Evolutionary conservation across 2,888 invertebrate genomes (phyloP).

Genomic region (Hermodice carunculata): DNA sequence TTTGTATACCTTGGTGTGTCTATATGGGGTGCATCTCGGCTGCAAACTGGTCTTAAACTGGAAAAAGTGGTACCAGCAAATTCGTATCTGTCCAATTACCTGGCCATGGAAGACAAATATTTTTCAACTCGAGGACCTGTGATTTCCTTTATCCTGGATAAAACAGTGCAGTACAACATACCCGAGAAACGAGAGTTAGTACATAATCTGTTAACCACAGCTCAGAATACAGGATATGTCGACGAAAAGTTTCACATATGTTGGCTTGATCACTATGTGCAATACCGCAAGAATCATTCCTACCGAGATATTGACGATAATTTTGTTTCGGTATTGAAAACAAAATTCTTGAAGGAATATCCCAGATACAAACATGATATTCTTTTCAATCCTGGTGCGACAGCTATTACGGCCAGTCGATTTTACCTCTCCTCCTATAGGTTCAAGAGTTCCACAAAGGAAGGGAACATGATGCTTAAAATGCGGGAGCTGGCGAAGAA

Average conservation of each 20-base stretch:
- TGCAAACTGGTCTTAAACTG: slow-evolving; percentile 51
- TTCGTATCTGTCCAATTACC: slow-evolving; percentile 48
- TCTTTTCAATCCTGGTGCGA: slow-evolving; percentile 27
- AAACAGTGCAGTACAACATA: slow-evolving; percentile 27
- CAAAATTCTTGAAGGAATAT: slow-evolving; percentile 15
- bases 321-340: slow-evolving; percentile 8
- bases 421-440: slow-evolving; percentile 90
- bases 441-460: slow-evolving; percentile 80
- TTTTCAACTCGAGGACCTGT: slow-evolving; percentile 34
- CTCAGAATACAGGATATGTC: slow-evolving; percentile 2
- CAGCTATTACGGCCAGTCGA: slow-evolving; percentile 83
- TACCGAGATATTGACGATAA: slow-evolving; percentile 2
- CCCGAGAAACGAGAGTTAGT: neutral
- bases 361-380: slow-evolving; percentile 22
- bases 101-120: slow-evolving; percentile 28
- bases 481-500: slow-evolving; percentile 45
- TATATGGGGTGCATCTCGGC: slow-evolving; percentile 44
- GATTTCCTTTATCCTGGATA: slow-evolving; percentile 40
- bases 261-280: slow-evolving; percentile 23
- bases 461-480: slow-evolving; percentile 49
- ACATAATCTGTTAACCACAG: slow-evolving; percentile 3
- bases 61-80: slow-evolving; percentile 47
- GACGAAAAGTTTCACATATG: slow-evolving; percentile 17
- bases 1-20: slow-evolving; percentile 48
- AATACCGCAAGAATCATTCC: slow-evolving; percentile 11